A percentile compares a stretch with the other conserved stretches of the same genome.
Conservation (phyloP, 2,113 vertebrate genomes). For the Argyrosomus japonicus region DNA sequence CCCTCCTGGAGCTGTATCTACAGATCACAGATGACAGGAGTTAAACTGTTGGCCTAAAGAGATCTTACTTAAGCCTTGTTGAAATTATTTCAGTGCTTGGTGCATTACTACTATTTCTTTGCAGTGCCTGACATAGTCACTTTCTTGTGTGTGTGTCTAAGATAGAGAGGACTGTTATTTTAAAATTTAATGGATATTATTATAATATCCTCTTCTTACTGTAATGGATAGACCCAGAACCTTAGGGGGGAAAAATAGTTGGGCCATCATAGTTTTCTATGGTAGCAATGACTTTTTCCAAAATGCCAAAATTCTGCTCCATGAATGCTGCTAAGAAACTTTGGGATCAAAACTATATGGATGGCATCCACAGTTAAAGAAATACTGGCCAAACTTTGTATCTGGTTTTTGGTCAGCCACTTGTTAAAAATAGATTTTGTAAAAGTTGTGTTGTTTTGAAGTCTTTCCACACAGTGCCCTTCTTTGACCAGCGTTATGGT, state of each 20-base stretch:
- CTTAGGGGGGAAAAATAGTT: slow-evolving; percentile 22
- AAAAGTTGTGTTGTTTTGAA: slow-evolving; percentile 32
- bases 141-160: slow-evolving; percentile 46
- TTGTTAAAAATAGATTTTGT: slow-evolving; percentile 25
- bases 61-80: slow-evolving; percentile 62
- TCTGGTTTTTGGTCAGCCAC: slow-evolving; percentile 15
- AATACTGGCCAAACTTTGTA: slow-evolving; percentile 29
- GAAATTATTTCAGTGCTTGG: slow-evolving; percentile 62
- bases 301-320: slow-evolving; percentile 57
- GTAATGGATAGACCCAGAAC: slow-evolving; percentile 38
- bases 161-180: slow-evolving; percentile 63
- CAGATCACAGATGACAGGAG: slow-evolving; percentile 36
- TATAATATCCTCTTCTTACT: slow-evolving; percentile 25
- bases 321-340: slow-evolving; percentile 70
- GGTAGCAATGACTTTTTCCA: slow-evolving; percentile 36
- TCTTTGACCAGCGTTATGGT: slow-evolving; percentile 37
- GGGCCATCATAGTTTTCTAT: slow-evolving; percentile 40
- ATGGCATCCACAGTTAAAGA: slow-evolving; percentile 30
- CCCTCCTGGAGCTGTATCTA: slow-evolving; percentile 31
- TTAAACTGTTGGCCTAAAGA: slow-evolving; percentile 45
- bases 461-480: slow-evolving; percentile 52
- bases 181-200: slow-evolving; percentile 38
- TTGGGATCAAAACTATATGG: slow-evolving; percentile 21
- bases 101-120: slow-evolving; percentile 72
- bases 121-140: slow-evolving; percentile 77